Conservation (phyloP, 2,797 vertebrate genomes). For the Ispidina lecontei region DNA sequence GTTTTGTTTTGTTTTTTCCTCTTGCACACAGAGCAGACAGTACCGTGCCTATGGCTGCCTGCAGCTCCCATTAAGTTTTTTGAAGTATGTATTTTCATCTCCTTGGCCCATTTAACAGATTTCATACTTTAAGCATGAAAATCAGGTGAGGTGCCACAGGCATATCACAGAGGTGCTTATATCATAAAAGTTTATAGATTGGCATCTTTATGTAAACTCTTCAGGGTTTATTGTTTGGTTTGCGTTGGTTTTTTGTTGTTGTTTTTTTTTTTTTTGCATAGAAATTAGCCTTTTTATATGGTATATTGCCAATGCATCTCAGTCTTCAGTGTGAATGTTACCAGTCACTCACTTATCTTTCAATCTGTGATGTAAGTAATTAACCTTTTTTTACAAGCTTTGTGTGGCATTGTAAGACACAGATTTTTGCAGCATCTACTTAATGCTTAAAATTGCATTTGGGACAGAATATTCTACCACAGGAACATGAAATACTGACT, state of each 20-base stretch:
- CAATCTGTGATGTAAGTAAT: not conserved
- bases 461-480: not conserved
- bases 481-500: not conserved
- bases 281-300: not conserved
- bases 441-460: not conserved
- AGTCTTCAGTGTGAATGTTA: not conserved
- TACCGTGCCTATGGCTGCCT: not conserved
- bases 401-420: not conserved
- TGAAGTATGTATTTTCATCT: not conserved
- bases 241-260: accelerated
- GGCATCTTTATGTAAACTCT: not conserved
- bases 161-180: not conserved
- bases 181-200: not conserved
- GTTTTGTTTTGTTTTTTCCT: not conserved
- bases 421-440: not conserved
- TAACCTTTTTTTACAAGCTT: not conserved
- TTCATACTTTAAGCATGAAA: not conserved
- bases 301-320: not conserved
- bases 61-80: not conserved
- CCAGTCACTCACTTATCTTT: not conserved
- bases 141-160: not conserved
- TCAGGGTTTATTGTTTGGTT: not conserved
- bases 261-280: not conserved
- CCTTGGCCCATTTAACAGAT: not conserved
- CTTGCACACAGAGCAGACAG: not conserved